Base-by-base conservation (phyloP, 2,888 invertebrate genomes). In the Carpatolechia fugitivella region DNA sequence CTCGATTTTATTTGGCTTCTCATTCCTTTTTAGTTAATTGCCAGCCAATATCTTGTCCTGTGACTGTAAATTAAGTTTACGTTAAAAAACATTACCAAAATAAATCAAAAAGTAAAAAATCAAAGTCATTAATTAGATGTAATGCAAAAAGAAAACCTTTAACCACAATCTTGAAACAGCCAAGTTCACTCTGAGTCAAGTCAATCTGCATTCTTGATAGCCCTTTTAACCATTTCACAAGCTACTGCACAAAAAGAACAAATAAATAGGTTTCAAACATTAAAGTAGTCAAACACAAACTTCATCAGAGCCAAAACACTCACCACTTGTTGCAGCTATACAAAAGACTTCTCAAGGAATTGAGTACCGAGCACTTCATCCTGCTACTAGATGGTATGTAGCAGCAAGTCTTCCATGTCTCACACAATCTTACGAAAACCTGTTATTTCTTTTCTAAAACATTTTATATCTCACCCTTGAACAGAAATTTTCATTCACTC, bases 171-270 rank as follows among this genome's bases (percentile, higher is more conserved):
- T 48, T 48, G 47, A 48, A 46, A 30, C 53, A 54, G 48, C 36
- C 47, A 36, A 53, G 36, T 47, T 20, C 24, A 51, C 20, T 40
- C 51, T 38, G 24, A 30, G 18, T 50, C 38, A 41, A 40, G 8
- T 14, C 50, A 55, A 56, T 70, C 66, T 67, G 62, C 78, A 78
- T 63, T 68, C 76, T 77, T 74, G 74, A 67, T 66, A 69, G 72
- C 60, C 71, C 68, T 68, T 67, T 67, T 55, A 70, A 65, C 62
- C 69, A 66, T 60, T 68, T 64, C 58, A 61, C 58, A 69, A 64
- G 70, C 71, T 71, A 76, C 72, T 74, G 74, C 65, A 74, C 68
- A 76, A 68, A 72, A 73, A 72, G 52, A 65, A 65, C 61, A 68
- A 60, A 57, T 62, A 60, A 67, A 66, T 61, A 62, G 7, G 33